These are phyloP conservation scores for Siniperca obscura DNA, from an alignment of 2,797 vertebrate species.

Conservation along the genomic window DNA sequence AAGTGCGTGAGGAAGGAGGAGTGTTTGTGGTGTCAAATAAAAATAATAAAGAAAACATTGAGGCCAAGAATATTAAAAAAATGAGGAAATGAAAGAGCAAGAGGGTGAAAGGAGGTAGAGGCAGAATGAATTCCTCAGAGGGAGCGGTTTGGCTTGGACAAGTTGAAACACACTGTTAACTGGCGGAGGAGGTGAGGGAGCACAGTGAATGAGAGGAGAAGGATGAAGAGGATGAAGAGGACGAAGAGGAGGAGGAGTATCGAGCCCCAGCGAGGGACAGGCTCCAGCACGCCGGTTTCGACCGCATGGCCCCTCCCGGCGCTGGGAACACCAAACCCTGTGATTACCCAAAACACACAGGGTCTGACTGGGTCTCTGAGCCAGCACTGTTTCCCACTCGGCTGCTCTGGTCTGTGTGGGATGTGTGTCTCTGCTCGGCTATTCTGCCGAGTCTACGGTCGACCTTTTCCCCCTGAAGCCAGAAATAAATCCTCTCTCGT, in stretches of 20 bases:
- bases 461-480: constrained; percentile 12
- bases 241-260: constrained; percentile 68
- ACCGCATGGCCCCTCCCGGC: constrained; percentile 85
- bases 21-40: constrained; percentile 35
- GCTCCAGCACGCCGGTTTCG: constrained; percentile 85
- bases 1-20: constrained; percentile 37
- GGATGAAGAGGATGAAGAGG: constrained; percentile 57
- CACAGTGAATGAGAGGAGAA: constrained; percentile 59
- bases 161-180: constrained; percentile 76
- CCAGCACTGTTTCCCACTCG: constrained; percentile 68
- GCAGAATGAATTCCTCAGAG: constrained; percentile 77
- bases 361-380: constrained; percentile 71
- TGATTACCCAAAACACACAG: constrained; percentile 85
- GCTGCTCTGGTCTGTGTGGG: constrained; percentile 48
- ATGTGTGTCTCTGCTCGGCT: constrained; percentile 8
- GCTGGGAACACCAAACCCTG: constrained; percentile 84
- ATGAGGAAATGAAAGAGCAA: constrained; percentile 66
- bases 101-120: constrained; percentile 68
- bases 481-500: constrained; percentile 11
- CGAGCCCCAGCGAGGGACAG: constrained; percentile 69
- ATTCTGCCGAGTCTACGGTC: constrained; percentile 27
- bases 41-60: constrained; percentile 44
- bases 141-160: constrained; percentile 77
- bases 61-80: constrained; percentile 3
- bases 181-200: constrained; percentile 50